Evolutionary conservation across 2,113 vertebrate species (phyloP).

Genomic region (Bungarus multicinctus): DNA sequence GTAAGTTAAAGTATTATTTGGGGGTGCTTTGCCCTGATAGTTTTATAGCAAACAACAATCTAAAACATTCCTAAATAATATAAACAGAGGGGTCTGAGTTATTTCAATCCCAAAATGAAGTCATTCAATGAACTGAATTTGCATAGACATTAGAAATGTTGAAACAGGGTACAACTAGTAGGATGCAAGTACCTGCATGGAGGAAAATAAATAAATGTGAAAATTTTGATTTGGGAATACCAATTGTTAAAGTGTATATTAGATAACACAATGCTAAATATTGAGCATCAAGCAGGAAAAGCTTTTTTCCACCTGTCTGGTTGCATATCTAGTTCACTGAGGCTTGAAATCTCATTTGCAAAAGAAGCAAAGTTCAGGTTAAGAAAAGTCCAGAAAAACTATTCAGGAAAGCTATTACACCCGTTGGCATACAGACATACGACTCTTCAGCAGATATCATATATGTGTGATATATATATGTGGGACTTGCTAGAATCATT

Average conservation of each 20-base stretch:
- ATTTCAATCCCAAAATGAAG: not conserved
- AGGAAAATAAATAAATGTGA: slow-evolving; percentile 3
- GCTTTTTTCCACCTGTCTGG: slow-evolving; percentile 21
- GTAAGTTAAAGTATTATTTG: not conserved
- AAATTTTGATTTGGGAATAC: not conserved
- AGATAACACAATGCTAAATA: slow-evolving; percentile 16
- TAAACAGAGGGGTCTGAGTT: not conserved
- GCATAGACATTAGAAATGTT: not conserved
- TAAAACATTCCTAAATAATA: not conserved
- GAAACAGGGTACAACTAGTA: not conserved
- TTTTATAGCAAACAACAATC: not conserved
- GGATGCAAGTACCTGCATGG: not conserved
- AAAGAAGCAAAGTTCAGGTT: slow-evolving; percentile 19
- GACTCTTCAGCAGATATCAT: not conserved
- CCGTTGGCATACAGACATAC: not conserved
- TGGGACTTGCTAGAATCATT: not conserved
- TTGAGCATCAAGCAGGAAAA: slow-evolving; percentile 14
- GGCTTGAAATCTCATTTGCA: slow-evolving; percentile 32
- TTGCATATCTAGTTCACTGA: slow-evolving; percentile 26
- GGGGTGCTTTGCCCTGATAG: not conserved
- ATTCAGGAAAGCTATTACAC: slow-evolving; percentile 1
- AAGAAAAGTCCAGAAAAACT: slow-evolving; percentile 12
- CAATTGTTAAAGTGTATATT: not conserved
- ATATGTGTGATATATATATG: not conserved
- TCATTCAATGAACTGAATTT: not conserved